Percentiles rank a stretch among this genome's conserved stretches.
Evolutionary conservation across 2,797 vertebrate species (phyloP).

Genomic region (Zalophus californianus): DNA sequence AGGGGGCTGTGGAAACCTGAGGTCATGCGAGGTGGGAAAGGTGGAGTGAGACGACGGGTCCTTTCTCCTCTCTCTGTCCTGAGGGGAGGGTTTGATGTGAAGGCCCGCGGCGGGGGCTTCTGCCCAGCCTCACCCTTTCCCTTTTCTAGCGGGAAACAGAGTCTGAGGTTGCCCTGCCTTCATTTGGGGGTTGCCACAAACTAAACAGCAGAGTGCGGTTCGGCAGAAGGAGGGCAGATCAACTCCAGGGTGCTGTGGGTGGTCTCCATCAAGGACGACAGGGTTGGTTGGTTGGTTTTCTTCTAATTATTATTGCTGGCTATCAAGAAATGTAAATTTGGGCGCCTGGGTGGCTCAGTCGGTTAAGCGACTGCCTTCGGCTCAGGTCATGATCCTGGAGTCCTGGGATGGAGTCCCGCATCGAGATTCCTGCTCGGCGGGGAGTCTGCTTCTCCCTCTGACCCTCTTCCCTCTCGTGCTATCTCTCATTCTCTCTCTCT

Average conservation of each 20-base stretch:
- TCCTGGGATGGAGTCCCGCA: too few species aligned
- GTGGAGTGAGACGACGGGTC: fast-evolving
- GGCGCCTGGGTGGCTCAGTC: too few species aligned
- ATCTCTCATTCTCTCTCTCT: too few species aligned
- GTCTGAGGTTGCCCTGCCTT: too few species aligned
- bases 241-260: background rate
- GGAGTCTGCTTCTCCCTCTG: too few species aligned
- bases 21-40: background rate
- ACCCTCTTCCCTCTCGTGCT: too few species aligned
- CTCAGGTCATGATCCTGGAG: too few species aligned
- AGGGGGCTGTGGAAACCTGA: too few species aligned
- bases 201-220: background rate
- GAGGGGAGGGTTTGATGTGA: background rate
- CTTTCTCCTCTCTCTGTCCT: background rate
- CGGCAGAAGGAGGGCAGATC: background rate
- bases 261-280: background rate
- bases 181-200: background rate
- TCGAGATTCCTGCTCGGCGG: too few species aligned
- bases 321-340: background rate
- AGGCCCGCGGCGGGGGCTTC: background rate
- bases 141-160: background rate
- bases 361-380: too few species aligned
- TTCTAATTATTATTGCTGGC: background rate
- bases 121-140: background rate
- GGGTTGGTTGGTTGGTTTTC: background rate